These are phyloP conservation scores for Pelecanus crispus DNA, from an alignment of 2,113 vertebrate species.

Conservation along the genomic window DNA sequence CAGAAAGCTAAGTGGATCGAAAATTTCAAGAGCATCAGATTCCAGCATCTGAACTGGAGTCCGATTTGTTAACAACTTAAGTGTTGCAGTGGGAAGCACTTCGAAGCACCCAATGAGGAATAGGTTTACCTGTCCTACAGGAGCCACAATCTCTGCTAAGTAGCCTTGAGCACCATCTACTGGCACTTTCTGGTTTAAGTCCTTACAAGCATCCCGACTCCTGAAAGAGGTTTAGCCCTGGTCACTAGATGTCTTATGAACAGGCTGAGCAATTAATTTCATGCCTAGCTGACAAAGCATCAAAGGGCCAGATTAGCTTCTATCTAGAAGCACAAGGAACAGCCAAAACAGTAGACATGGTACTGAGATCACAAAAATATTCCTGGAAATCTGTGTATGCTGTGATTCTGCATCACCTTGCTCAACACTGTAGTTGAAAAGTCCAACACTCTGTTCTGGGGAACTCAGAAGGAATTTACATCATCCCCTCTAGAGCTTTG, in stretches of 20 bases:
- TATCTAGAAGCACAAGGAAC: not conserved
- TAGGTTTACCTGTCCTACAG: rapidly evolving
- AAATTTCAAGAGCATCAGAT: not conserved
- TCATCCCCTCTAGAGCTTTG: not conserved
- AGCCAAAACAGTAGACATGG: not conserved
- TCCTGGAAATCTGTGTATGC: not conserved
- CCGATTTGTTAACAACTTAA: rapidly evolving
- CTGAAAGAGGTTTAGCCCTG: not conserved
- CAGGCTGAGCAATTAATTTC: not conserved
- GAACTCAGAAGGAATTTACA: not conserved
- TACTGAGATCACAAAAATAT: not conserved
- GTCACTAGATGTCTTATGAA: rapidly evolving
- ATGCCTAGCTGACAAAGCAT: not conserved
- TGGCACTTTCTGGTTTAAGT: not conserved
- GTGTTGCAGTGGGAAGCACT: rapidly evolving
- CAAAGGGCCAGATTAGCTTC: not conserved
- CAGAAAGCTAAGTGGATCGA: not conserved
- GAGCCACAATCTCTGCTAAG: not conserved
- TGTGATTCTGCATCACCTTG: not conserved
- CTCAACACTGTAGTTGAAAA: not conserved
- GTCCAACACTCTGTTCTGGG: not conserved
- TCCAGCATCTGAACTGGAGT: not conserved
- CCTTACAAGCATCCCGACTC: rapidly evolving
- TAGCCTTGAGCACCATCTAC: not conserved
- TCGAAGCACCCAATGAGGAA: rapidly evolving